Evolutionary conservation across 2,888 invertebrate genomes (phyloP).

Genomic region (Kryphioiulus occultus): DNA sequence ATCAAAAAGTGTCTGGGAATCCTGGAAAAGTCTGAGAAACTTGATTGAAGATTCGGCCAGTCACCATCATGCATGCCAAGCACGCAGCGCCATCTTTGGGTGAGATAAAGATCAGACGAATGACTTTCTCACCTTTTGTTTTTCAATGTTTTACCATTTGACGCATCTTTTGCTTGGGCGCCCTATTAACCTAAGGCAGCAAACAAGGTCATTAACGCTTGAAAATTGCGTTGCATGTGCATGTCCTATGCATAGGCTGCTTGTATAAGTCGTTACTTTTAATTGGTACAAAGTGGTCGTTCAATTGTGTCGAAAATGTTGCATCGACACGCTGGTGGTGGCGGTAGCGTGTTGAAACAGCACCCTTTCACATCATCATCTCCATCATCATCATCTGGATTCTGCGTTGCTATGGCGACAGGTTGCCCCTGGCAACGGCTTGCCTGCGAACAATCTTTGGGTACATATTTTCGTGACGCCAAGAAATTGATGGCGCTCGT

Average conservation of each 20-base stretch:
- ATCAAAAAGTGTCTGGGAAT: too few species aligned
- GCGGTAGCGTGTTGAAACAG: conserved; percentile 18
- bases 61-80: neutral
- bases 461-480: neutral
- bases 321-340: neutral
- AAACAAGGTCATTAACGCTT: neutral
- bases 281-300: conserved; percentile 33
- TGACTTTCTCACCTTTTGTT: neutral
- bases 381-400: neutral
- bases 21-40: too few species aligned
- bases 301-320: conserved; percentile 20
- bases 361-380: neutral
- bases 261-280: neutral
- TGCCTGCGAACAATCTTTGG: neutral
- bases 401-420: neutral
- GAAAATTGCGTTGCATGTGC: neutral
- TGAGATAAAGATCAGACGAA: neutral
- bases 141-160: neutral
- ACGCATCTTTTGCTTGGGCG: neutral
- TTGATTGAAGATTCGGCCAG: too few species aligned
- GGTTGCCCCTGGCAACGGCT: neutral
- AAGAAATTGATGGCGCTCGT: conserved; percentile 11
- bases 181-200: neutral
- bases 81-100: neutral
- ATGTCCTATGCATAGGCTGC: neutral